Evolutionary conservation across 2,113 vertebrate species (phyloP).

Genomic region (Formicarius rufipectus): DNA sequence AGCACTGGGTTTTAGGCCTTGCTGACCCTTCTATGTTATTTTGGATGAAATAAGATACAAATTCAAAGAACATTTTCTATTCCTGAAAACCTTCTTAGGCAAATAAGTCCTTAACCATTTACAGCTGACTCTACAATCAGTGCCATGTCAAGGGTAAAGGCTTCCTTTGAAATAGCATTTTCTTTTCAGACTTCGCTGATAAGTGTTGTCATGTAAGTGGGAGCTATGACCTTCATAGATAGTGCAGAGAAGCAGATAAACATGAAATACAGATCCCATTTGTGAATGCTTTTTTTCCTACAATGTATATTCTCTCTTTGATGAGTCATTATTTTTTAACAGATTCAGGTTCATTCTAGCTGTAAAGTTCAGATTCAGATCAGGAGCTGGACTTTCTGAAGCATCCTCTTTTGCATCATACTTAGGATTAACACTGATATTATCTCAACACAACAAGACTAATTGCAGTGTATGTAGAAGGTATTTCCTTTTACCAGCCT

Average conservation of each 20-base stretch:
- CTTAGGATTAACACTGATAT: not conserved
- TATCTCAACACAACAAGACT: not conserved
- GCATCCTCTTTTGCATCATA: not conserved
- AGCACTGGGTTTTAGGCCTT: not conserved
- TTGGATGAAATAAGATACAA: not conserved
- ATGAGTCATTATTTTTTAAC: not conserved
- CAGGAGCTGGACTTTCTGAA: not conserved
- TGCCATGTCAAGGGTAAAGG: not conserved
- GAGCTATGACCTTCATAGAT: not conserved
- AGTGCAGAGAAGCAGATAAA: not conserved
- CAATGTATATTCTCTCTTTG: not conserved
- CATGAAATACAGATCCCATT: not conserved
- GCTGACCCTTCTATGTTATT: not conserved
- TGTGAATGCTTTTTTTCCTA: not conserved
- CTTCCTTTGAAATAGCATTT: not conserved
- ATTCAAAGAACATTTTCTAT: not conserved
- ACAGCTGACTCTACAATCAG: not conserved
- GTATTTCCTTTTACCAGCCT: not conserved
- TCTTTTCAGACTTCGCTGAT: not conserved
- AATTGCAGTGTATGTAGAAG: not conserved
- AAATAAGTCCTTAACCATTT: not conserved
- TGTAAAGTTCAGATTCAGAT: not conserved
- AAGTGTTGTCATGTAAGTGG: not conserved
- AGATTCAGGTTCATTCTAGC: not conserved
- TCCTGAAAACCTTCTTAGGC: not conserved